A percentile compares a stretch with the other conserved stretches of the same genome.
These are phyloP conservation scores for Myzus persicae DNA, from an alignment of 1,140 invertebrate species.

Conservation along the genomic window DNA sequence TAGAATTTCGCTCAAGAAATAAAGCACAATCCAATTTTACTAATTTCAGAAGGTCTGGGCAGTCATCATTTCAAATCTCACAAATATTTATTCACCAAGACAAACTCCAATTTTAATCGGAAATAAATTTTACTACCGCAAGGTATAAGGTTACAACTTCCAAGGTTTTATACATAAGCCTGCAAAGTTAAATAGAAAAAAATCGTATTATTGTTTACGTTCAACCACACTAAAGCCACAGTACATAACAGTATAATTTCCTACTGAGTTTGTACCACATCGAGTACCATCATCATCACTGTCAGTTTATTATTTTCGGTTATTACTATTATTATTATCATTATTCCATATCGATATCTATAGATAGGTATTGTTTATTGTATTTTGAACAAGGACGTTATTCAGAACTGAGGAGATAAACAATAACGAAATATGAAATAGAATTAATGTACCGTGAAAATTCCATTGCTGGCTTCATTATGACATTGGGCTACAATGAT, in stretches of 20 bases:
- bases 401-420: not conserved
- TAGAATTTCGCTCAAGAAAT: too few relatives aligned
- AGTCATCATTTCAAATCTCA: not conserved
- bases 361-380: not conserved
- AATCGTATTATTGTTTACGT: not conserved
- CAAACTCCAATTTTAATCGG: not conserved
- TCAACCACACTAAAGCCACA: slow-evolving; percentile 5
- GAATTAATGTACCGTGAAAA: slow-evolving; percentile 34
- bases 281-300: not conserved
- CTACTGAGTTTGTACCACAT: not conserved
- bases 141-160: not conserved
- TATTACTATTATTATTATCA: not conserved
- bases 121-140: not conserved
- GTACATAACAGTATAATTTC: not conserved
- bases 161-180: not conserved
- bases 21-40: not conserved
- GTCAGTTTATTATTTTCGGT: not conserved
- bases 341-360: not conserved
- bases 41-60: not conserved
- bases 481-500: slow-evolving; percentile 31
- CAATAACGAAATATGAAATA: slow-evolving; percentile 12
- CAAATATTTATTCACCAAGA: not conserved
- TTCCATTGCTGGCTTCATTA: not conserved
- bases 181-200: not conserved
- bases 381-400: slow-evolving; percentile 43